Percentiles rank a stretch among this genome's conserved stretches.
Conservation (phyloP, 2,113 vertebrate genomes). For the Labrus mixtus region DNA sequence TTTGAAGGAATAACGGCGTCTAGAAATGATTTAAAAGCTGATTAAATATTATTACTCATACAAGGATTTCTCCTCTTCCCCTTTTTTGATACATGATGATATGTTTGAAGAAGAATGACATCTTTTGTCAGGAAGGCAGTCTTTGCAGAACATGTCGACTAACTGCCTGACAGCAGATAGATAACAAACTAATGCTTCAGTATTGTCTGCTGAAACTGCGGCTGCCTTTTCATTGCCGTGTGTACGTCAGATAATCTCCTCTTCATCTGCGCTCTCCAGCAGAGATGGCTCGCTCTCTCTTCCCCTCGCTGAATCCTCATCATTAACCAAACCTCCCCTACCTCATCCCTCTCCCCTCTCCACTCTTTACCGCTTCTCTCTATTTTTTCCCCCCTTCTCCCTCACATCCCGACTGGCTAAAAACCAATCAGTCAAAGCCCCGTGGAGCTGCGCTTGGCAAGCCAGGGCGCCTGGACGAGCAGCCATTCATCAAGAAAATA, state of each 20-base stretch:
- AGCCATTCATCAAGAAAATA: conserved; percentile 85
- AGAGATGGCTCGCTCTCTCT: conserved; percentile 43
- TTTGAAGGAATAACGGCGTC: background rate
- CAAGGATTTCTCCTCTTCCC: background rate
- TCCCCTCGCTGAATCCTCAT: conserved; percentile 53
- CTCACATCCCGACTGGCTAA: conserved; percentile 71
- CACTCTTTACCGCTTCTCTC: conserved; percentile 27
- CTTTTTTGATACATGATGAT: background rate
- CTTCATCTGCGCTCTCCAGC: conserved; percentile 61
- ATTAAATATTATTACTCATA: background rate
- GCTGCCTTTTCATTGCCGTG: conserved; percentile 21
- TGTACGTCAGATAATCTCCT: conserved; percentile 58
- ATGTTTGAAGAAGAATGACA: conserved; percentile 15
- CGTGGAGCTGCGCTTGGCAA: conserved; percentile 76
- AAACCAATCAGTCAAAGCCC: conserved; percentile 83
- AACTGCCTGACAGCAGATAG: conserved; percentile 41
- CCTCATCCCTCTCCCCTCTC: conserved; percentile 49
- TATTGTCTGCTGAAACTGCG: conserved; percentile 25
- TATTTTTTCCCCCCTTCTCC: conserved; percentile 34
- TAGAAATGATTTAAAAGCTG: conserved; percentile 9
- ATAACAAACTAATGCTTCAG: conserved; percentile 3
- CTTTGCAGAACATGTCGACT: conserved; percentile 19
- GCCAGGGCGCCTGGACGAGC: conserved; percentile 66
- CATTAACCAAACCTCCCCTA: conserved; percentile 71
- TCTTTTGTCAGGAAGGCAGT: conserved; percentile 22